These are phyloP conservation scores for Bufo bufo DNA, from an alignment of 2,113 vertebrate species.

Conservation along the genomic window DNA sequence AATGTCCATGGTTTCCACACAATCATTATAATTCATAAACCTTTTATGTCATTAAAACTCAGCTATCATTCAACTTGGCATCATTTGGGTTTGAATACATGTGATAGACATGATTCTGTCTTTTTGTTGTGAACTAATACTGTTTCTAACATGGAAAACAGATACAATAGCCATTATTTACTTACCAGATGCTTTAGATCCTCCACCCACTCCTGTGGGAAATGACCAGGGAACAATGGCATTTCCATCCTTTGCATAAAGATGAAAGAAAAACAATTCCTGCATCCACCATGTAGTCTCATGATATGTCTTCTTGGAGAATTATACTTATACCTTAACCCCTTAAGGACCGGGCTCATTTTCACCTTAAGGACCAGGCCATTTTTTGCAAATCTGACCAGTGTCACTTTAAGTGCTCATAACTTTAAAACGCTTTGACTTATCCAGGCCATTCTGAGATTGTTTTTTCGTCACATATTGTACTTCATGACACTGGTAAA, in stretches of 20 bases:
- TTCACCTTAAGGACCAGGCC: no score
- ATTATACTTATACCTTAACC: not conserved
- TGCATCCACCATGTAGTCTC: not conserved
- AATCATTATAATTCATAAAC: not conserved
- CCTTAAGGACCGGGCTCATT: no score
- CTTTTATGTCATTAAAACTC: not conserved
- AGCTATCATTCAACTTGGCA: not conserved
- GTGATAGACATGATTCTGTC: not conserved
- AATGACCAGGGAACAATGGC: constrained; percentile 29
- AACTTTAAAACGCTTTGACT: no score
- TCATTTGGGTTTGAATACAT: no score
- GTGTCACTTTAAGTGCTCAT: no score
- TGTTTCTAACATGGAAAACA: constrained; percentile 16
- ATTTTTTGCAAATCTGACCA: no score
- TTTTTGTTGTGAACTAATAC: not conserved
- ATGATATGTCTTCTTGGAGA: not conserved
- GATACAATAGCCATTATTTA: constrained; percentile 12
- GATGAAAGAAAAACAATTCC: constrained; percentile 34
- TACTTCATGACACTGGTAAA: no score
- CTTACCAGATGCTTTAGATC: constrained; percentile 26
- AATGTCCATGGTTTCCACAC: not conserved
- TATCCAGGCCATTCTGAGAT: no score
- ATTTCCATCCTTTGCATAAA: constrained; percentile 22
- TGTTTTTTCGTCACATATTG: no score
- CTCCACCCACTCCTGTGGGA: constrained; percentile 36